Percentiles rank a stretch among this genome's conserved stretches.
These are phyloP conservation scores for Cheilosia grossa DNA, from an alignment of 2,888 invertebrate genomes.

Conservation along the genomic window DNA sequence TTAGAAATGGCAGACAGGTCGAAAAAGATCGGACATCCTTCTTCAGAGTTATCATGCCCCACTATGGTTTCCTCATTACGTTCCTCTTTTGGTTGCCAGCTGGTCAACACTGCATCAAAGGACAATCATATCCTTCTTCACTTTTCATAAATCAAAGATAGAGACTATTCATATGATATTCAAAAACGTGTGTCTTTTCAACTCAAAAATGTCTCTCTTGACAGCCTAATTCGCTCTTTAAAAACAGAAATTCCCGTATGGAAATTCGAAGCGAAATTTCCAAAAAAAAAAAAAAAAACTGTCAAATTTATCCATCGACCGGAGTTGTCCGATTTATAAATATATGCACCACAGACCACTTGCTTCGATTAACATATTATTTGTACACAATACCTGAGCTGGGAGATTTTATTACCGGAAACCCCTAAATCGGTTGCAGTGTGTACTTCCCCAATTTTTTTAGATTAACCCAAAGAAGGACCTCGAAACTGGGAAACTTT, in stretches of 20 bases:
- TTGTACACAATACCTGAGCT: neutral
- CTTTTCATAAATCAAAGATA: too few relatives aligned
- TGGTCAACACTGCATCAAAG: too few relatives aligned
- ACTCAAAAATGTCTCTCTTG: neutral
- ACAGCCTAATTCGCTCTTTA: neutral
- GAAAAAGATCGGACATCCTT: too few relatives aligned
- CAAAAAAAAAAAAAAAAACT: slow-evolving; percentile 6
- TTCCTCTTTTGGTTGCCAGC: too few relatives aligned
- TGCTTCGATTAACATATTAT: slow-evolving; percentile 9
- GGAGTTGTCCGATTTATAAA: slow-evolving; percentile 5
- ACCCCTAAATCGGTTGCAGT: slow-evolving; percentile 2
- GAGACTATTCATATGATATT: too few relatives aligned
- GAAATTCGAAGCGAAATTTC: neutral
- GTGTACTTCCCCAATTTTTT: slow-evolving; percentile 19
- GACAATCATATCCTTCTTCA: too few relatives aligned
- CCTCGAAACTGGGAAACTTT: neutral
- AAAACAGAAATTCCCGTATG: neutral
- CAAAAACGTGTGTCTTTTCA: too few relatives aligned
- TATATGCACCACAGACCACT: neutral
- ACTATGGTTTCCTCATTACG: too few relatives aligned
- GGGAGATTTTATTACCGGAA: slow-evolving; percentile 28
- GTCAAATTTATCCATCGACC: neutral
- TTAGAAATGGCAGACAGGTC: too few relatives aligned
- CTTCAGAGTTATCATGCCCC: too few relatives aligned
- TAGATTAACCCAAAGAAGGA: slow-evolving; percentile 5